Evolutionary conservation across 2,113 vertebrate genomes (phyloP).

Genomic region (western clawed frog (Xenopus tropicalis)): UCB_Xtro_10.0 CM004444.2:51687001-51687500

Average conservation of each 20-base stretch:
- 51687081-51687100: no score
- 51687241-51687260: background rate
- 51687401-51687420: conserved; percentile 30
- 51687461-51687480: conserved; percentile 3
- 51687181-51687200: no score
- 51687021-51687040: no score
- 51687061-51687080: no score
- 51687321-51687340: background rate
- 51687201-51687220: background rate
- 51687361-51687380: conserved; percentile 20
- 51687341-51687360: conserved; percentile 26
- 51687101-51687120: no score
- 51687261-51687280: background rate
- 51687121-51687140: no score
- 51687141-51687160: no score
- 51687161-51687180: no score
- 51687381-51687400: conserved; percentile 20
- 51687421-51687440: conserved; percentile 5
- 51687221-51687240: background rate
- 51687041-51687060: no score
- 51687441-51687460: conserved; percentile 17
- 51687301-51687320: conserved; percentile 4
- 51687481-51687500: background rate
- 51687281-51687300: background rate
- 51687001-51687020: no score